Base-by-base conservation (phyloP, 2,797 vertebrate species). In the Gymnoscopelus braueri region DNA sequence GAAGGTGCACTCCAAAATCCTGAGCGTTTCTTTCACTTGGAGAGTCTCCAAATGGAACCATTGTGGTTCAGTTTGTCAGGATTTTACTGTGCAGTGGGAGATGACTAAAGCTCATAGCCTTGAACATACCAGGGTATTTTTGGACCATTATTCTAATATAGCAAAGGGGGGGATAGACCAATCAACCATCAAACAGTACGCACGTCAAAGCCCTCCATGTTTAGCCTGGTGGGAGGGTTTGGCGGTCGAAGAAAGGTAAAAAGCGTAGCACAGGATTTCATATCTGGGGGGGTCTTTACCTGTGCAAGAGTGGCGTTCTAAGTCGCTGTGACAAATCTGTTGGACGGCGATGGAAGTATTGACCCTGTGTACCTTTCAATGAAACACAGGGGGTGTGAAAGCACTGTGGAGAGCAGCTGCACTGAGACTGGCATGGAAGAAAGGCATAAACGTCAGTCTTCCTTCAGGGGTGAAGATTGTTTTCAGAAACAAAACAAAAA, bases 311-410 rank as follows among this genome's bases (percentile, higher is more conserved):
- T 35, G 32, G 39, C n/a, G n/a, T 24, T 62, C 12, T 58, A 49
- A 60, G 60, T 32, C 69, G 59, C 29, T 71, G 57, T 80, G 82
- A 73, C 76, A 66, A 63, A 66, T 69, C 53, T 56, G 67, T 55
- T 53, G 66, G 76, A 64, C 4, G 62, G 10, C 19, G 12, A 35
- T 71, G 51, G 8, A 10, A 44, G 39, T 55, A 49, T 64, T 74
- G 74, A 83, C 66, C 59, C 59, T 68, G 48, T 66, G 61, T 62
- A 39, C 60, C 72, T 63, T 66, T 68, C 58, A 55, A 65, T 80
- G 66, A 74, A 73, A 66, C 5, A 3, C 23, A 13, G 26, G 44
- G 15, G 66, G 83, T 82, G 79, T 64, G 35, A 82, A 87, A 84
- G 63, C 65, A 54, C 67, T 61, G 59, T 29, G 59, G 54, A 71